Base-by-base conservation (phyloP, 2,113 vertebrate genomes). In the Canis aureus region DNA sequence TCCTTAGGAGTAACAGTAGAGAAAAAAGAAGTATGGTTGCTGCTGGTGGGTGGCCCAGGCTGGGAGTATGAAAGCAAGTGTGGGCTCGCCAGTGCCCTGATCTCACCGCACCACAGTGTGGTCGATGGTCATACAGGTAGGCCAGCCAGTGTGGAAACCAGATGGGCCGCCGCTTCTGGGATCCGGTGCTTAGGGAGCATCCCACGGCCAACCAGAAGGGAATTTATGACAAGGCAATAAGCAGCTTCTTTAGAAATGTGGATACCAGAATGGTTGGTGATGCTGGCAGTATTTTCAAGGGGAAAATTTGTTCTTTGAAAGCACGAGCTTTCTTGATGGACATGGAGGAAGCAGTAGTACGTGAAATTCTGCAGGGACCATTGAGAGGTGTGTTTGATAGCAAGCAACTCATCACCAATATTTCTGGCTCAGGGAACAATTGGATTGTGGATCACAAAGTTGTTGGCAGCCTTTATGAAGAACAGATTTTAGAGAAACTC, bases 341-440 rank as follows among this genome's bases (percentile, higher is more conserved):
- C 97, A 99, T 99, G 99, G 99, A 99, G 98, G 99, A 99, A 98
- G 99, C 99, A 3, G 99, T 99, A 86, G 99, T 99, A 73, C 99
- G 99, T 96, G 98, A 99, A 99, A 99, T 99, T 97, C 99, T 99
- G 12, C 99, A 99, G 95, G 99, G 99, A 43, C 99, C 99, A 0
- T 96, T 99, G 97, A 98, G 99, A 95, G 99, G 99, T 35, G 98
- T 99, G 67, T 99, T 99, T 97, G 99, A 99, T 98, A 99, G 98
- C 98, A 99, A 99, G 73, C 99, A 99, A 98, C 99, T 99, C 92
- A 99, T 99, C 98, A 99, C 99, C 66, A 99, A 99, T 97, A 99
- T 99, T 98, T 99, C 99, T 62, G 99, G 99, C 86, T 99, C 99
- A 38, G 99, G 99, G 95, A 99, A 99, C 99, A 99, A 99, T 98